phyloP scores from a whole-genome alignment of 2,888 invertebrate species.

The Pandemis cinnamomeana region DNA sequence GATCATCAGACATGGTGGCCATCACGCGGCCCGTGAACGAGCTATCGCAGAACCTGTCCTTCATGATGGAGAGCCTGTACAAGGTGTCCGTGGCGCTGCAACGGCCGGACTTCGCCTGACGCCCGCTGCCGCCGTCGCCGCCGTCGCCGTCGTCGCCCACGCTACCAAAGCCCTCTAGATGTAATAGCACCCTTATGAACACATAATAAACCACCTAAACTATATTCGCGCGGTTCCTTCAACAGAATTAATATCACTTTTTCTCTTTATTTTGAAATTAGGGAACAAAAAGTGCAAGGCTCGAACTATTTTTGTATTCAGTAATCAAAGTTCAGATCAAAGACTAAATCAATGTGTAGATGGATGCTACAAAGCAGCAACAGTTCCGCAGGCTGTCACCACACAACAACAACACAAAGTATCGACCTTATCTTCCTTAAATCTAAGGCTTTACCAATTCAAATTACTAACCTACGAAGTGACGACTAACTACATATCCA shows the following conservation, averaged over 20 bases:
- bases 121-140: slow-evolving; percentile 36
- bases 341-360: too few relatives aligned
- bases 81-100: slow-evolving; percentile 77
- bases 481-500: too few relatives aligned
- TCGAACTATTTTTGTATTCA: not conserved
- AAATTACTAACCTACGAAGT: too few relatives aligned
- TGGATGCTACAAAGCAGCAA: too few relatives aligned
- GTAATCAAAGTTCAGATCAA: too few relatives aligned
- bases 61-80: slow-evolving; percentile 82
- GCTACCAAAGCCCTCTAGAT: slow-evolving; percentile 26
- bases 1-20: slow-evolving; percentile 75
- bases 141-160: slow-evolving; percentile 17
- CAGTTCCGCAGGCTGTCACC: too few relatives aligned
- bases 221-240: slow-evolving; percentile 1
- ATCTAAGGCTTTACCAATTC: too few relatives aligned
- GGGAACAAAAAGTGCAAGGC: not conserved
- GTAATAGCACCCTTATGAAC: slow-evolving; percentile 13
- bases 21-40: slow-evolving; percentile 79
- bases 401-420: too few relatives aligned
- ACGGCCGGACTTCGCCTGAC: slow-evolving; percentile 61
- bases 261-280: slow-evolving; percentile 6
- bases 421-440: too few relatives aligned
- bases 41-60: slow-evolving; percentile 77
- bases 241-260: slow-evolving; percentile 22
- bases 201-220: slow-evolving; percentile 3